A percentile compares a stretch with the other conserved stretches of the same genome.
Conservation (phyloP, 2,888 invertebrate genomes). For the Allygus modestus region DNA sequence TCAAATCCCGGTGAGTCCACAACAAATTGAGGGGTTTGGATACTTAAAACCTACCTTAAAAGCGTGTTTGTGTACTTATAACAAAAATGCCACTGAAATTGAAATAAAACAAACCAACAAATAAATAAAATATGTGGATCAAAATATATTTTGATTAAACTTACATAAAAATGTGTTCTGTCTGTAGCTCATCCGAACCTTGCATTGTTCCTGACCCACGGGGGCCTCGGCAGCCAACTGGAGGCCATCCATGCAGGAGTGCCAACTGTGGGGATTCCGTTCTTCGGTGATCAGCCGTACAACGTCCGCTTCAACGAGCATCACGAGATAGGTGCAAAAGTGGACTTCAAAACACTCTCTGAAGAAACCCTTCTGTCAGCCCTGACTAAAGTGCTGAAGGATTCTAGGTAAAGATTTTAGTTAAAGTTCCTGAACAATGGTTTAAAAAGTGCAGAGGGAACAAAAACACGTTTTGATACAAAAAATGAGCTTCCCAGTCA, state of each 20-base stretch:
- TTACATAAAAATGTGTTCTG: too few relatives aligned
- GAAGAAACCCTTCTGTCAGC: slow-evolving; percentile 31
- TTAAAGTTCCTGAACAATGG: too few relatives aligned
- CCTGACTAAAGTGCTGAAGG: not conserved
- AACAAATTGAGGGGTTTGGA: too few relatives aligned
- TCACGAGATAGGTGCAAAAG: slow-evolving; percentile 56
- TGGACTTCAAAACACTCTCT: slow-evolving; percentile 52
- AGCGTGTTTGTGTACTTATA: too few relatives aligned
- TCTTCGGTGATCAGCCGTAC: slow-evolving; percentile 64
- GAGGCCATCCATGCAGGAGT: slow-evolving; percentile 65
- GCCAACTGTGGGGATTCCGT: slow-evolving; percentile 65
- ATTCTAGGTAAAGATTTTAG: not conserved
- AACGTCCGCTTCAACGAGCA: slow-evolving; percentile 55
- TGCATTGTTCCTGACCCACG: slow-evolving; percentile 66
- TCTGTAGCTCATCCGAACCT: slow-evolving; percentile 65
- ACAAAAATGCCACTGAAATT: too few relatives aligned
- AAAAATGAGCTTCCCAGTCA: too few relatives aligned
- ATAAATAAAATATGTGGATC: too few relatives aligned
- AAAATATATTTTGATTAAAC: too few relatives aligned
- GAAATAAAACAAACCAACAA: too few relatives aligned
- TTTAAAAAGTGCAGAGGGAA: too few relatives aligned
- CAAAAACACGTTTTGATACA: not conserved
- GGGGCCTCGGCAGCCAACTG: slow-evolving; percentile 64
- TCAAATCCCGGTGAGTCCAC: too few relatives aligned
- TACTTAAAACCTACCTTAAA: too few relatives aligned